phyloP scores from a whole-genome alignment of 2,113 vertebrate species.

The Nycticorax nycticorax region DNA sequence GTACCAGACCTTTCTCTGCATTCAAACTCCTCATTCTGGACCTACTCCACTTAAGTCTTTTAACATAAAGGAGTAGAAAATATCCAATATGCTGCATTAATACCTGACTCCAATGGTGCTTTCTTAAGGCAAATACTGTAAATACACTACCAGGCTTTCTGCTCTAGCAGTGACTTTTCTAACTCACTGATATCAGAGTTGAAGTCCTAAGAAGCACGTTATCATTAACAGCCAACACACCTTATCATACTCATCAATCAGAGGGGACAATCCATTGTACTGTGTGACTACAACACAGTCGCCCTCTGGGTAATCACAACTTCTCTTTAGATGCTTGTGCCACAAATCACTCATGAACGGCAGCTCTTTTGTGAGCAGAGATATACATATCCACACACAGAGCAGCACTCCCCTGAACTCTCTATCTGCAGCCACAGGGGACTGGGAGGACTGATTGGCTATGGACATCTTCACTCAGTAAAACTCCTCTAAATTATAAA shows the following conservation, averaged over 20 bases:
- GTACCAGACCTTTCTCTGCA: not conserved
- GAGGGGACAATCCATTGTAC: not conserved
- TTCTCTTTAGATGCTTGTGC: not conserved
- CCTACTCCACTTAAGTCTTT: not conserved
- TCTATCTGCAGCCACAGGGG: not conserved
- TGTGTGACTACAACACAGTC: not conserved
- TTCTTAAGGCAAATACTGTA: not conserved
- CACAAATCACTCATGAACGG: constrained; percentile 2
- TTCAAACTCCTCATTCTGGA: not conserved
- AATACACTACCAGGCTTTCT: not conserved
- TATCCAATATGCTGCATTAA: not conserved
- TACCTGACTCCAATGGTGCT: not conserved
- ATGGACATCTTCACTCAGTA: not conserved
- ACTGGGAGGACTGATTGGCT: not conserved
- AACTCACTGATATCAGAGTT: not conserved
- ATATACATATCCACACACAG: not conserved
- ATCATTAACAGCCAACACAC: not conserved
- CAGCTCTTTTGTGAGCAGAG: not conserved
- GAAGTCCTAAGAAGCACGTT: not conserved
- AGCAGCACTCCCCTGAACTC: not conserved
- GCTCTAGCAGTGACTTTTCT: not conserved
- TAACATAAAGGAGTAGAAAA: not conserved
- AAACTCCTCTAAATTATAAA: not conserved
- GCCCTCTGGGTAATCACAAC: not conserved
- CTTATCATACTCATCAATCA: not conserved